Evolutionary conservation across 1,140 invertebrate genomes (phyloP).

Genomic region (Tetragnatha versicolor): DNA sequence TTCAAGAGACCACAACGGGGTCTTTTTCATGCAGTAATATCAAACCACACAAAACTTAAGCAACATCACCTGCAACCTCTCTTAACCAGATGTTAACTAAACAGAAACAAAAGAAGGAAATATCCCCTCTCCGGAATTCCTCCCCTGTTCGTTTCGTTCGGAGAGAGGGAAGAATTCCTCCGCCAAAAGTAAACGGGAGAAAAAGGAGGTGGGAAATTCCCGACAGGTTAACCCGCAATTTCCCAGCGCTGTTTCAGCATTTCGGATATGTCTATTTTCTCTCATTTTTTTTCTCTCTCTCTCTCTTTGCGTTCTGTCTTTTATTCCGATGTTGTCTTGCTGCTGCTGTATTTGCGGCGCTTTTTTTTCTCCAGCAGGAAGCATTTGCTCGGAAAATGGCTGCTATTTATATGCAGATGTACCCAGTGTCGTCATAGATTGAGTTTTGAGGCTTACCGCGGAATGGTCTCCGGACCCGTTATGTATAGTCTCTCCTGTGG

Average conservation of each 20-base stretch:
- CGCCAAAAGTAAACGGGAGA: neutral
- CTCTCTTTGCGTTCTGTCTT: neutral
- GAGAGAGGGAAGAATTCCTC: too few relatives aligned
- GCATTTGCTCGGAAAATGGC: conserved; percentile 15
- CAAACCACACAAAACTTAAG: too few relatives aligned
- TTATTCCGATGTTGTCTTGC: too few relatives aligned
- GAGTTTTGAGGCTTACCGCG: neutral
- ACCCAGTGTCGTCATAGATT: conserved; percentile 9
- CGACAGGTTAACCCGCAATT: conserved; percentile 31
- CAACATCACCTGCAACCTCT: too few relatives aligned
- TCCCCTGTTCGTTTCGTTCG: too few relatives aligned
- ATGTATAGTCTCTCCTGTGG: too few relatives aligned
- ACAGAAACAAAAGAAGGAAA: too few relatives aligned
- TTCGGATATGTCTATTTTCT: conserved; percentile 37
- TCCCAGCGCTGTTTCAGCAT: conserved; percentile 27
- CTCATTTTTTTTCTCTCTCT: conserved; percentile 7
- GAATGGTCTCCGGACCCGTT: too few relatives aligned
- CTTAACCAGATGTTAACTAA: too few relatives aligned
- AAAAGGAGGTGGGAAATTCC: conserved; percentile 7
- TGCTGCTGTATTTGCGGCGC: neutral
- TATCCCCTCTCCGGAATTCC: too few relatives aligned
- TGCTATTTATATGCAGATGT: conserved; percentile 35
- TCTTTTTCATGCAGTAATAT: too few relatives aligned
- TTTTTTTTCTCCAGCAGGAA: neutral
- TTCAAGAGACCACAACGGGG: too few relatives aligned